Evolutionary conservation across 2,113 vertebrate genomes (phyloP).

Genomic region (Oryzias melastigma): DNA sequence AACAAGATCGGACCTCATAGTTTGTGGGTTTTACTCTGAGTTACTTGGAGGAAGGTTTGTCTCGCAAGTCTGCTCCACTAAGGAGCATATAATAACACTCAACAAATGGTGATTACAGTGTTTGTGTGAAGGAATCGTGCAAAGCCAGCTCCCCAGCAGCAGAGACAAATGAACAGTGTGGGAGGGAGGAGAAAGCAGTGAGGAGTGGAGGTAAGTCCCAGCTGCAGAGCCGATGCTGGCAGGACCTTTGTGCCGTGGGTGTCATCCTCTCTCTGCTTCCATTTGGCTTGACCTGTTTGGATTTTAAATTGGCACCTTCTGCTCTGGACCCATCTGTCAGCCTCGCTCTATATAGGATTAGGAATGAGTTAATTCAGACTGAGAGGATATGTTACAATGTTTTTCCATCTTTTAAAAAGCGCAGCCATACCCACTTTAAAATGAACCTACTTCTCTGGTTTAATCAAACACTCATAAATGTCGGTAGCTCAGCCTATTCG

Average conservation of each 20-base stretch:
- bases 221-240: constrained; percentile 57
- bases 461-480: constrained; percentile 27
- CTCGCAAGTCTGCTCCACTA: constrained; percentile 29
- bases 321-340: constrained; percentile 71
- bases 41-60: constrained; percentile 26
- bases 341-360: constrained; percentile 63
- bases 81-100: constrained; percentile 45
- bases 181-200: neutral
- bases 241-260: constrained; percentile 52
- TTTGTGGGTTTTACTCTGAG: constrained; percentile 31
- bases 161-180: constrained; percentile 39
- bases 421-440: constrained; percentile 26
- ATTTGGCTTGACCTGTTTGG: constrained; percentile 63
- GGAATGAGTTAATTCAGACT: constrained; percentile 64
- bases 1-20: constrained; percentile 39
- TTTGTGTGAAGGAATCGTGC: constrained; percentile 34
- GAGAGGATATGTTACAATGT: constrained; percentile 60
- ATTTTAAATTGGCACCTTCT: constrained; percentile 66
- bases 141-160: constrained; percentile 44
- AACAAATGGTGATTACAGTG: constrained; percentile 59
- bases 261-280: constrained; percentile 44
- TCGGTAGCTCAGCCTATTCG: constrained; percentile 3
- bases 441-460: constrained; percentile 19
- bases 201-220: constrained; percentile 49
- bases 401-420: constrained; percentile 28